Conservation (phyloP, 2,888 invertebrate species). For the Punctoribates punctum region DNA sequence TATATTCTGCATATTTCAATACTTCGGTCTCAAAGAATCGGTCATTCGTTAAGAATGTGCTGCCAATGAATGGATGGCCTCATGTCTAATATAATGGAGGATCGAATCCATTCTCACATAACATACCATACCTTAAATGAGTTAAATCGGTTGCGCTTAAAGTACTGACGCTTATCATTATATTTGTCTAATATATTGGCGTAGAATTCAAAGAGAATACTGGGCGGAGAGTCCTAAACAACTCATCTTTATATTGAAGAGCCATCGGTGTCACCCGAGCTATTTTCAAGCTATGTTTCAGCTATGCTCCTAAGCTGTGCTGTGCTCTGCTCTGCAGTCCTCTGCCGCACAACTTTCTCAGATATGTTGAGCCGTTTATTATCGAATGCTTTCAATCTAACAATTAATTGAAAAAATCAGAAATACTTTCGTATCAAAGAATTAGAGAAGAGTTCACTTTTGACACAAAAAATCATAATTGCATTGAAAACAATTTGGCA, state of each 20-base stretch:
- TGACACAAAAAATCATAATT: too few species aligned
- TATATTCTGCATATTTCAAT: neutral
- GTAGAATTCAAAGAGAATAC: slow-evolving; percentile 20
- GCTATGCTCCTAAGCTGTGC: too few species aligned
- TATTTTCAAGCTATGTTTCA: too few species aligned
- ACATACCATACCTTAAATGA: slow-evolving; percentile 28
- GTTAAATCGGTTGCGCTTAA: slow-evolving; percentile 22
- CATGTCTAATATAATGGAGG: neutral
- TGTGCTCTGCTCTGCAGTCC: too few species aligned
- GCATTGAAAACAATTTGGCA: too few species aligned
- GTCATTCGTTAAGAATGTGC: neutral
- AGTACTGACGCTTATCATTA: slow-evolving; percentile 12
- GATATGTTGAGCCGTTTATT: too few species aligned
- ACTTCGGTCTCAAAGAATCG: neutral
- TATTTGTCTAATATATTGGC: slow-evolving; percentile 21
- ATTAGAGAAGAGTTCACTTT: too few species aligned
- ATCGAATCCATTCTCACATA: slow-evolving; percentile 1
- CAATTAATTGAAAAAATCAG: too few species aligned
- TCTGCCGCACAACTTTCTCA: too few species aligned
- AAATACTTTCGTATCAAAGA: too few species aligned
- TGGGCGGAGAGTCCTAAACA: slow-evolving; percentile 26
- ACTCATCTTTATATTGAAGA: neutral
- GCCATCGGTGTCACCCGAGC: too few species aligned
- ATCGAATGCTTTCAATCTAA: too few species aligned
- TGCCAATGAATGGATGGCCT: neutral